These are phyloP conservation scores for Tethya wilhelma DNA, from an alignment of 37 sponge, comb jelly and placozoan genomes.

Conservation along the genomic window DNA sequence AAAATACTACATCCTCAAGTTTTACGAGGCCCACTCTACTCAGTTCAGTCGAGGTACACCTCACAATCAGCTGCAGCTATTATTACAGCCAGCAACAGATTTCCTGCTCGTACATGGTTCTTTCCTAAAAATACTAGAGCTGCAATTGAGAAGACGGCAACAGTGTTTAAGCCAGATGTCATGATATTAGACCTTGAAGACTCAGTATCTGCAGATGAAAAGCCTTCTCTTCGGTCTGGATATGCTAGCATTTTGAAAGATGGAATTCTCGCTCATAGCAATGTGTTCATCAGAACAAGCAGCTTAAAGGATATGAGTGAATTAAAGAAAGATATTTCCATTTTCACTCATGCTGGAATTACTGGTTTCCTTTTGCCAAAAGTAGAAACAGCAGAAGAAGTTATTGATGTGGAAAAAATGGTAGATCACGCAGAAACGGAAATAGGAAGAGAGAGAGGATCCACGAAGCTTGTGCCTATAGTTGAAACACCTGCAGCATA, in stretches of 20 bases:
- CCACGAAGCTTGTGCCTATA: not conserved
- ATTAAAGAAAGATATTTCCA: not conserved
- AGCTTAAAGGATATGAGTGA: not conserved
- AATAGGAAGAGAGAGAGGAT: not conserved
- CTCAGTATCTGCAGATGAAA: conserved; percentile 18
- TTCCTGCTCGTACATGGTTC: no score
- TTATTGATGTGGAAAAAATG: not conserved
- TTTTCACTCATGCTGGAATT: not conserved
- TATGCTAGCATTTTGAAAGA: not conserved
- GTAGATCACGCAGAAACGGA: not conserved
- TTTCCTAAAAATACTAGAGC: conserved; percentile 2
- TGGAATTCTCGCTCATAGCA: not conserved
- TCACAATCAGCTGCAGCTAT: no score
- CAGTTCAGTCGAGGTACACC: no score
- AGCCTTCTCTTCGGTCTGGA: not conserved
- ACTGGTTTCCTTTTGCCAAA: not conserved
- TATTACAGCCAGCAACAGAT: no score
- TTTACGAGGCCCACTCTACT: no score
- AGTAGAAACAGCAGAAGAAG: not conserved
- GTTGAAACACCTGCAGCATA: not conserved
- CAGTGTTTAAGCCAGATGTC: not conserved
- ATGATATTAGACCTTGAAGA: conserved; percentile 16
- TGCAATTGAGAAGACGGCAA: not conserved
- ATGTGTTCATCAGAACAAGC: not conserved
- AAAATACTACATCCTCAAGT: no score